Evolutionary conservation across 2,113 vertebrate species (phyloP).

Genomic region (Cheilinus undulatus): DNA sequence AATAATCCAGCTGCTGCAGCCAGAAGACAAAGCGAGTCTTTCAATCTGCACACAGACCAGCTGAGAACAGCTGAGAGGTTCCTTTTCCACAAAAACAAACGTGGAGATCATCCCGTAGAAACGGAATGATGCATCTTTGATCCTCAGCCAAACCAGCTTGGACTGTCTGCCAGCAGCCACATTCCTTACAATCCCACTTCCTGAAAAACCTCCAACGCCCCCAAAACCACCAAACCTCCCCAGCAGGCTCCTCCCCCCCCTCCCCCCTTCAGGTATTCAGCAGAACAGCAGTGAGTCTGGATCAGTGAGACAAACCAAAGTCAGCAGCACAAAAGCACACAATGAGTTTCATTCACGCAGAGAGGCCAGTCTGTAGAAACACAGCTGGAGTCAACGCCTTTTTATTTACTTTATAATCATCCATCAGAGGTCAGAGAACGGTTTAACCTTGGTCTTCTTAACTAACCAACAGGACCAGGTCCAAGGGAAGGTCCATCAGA

Average conservation of each 20-base stretch:
- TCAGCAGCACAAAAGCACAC: neutral
- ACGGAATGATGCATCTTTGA: slow-evolving; percentile 43
- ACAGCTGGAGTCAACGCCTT: neutral
- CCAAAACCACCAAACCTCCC: slow-evolving; percentile 41
- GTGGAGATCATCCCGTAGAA: neutral
- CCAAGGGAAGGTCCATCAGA: too few relatives aligned
- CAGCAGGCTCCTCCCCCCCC: neutral
- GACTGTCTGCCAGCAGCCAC: slow-evolving; percentile 64
- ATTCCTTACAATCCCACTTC: slow-evolving; percentile 79
- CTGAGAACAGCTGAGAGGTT: too few relatives aligned
- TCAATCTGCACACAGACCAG: neutral
- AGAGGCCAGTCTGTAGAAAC: neutral
- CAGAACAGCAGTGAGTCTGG: neutral
- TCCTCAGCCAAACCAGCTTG: slow-evolving; percentile 53
- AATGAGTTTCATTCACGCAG: neutral
- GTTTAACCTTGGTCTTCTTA: neutral
- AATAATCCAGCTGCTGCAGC: neutral
- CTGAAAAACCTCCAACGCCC: slow-evolving; percentile 59
- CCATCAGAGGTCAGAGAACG: neutral
- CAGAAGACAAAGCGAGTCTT: neutral
- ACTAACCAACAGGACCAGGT: too few relatives aligned
- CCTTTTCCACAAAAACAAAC: slow-evolving; percentile 1
- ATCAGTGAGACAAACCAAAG: slow-evolving; percentile 24
- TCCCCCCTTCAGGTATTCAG: slow-evolving; percentile 54
- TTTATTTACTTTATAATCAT: neutral